A percentile compares a stretch with the other conserved stretches of the same genome.
These are phyloP conservation scores for Hylaeus volcanicus DNA, from an alignment of 1,140 invertebrate genomes.

Conservation along the genomic window DNA sequence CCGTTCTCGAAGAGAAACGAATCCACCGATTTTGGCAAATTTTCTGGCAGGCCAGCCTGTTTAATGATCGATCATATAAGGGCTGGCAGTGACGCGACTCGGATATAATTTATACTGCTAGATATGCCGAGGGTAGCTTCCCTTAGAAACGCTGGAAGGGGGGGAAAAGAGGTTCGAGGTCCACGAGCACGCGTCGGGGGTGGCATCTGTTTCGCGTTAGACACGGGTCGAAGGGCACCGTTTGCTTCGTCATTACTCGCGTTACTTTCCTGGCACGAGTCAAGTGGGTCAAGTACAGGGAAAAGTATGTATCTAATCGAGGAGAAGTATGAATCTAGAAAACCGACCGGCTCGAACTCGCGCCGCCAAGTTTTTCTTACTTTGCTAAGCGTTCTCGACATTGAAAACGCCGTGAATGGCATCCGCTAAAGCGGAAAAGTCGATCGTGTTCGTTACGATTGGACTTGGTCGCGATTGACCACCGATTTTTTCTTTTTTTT, in stretches of 20 bases:
- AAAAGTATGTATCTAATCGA: slow-evolving; percentile 51
- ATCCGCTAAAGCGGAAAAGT: not conserved
- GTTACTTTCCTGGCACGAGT: slow-evolving; percentile 66
- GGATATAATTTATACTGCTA: slow-evolving; percentile 81
- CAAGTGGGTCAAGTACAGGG: slow-evolving; percentile 75
- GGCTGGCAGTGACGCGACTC: slow-evolving; percentile 78
- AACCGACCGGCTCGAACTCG: not conserved
- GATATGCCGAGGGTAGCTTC: slow-evolving; percentile 77
- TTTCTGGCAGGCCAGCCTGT: slow-evolving; percentile 78
- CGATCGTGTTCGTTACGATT: slow-evolving; percentile 16
- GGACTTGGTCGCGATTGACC: not conserved
- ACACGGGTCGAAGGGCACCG: slow-evolving; percentile 79
- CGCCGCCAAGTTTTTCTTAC: not conserved
- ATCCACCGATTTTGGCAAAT: slow-evolving; percentile 72
- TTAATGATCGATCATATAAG: slow-evolving; percentile 81
- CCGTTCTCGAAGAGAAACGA: slow-evolving; percentile 24
- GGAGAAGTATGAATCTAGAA: slow-evolving; percentile 23
- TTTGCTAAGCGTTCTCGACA: too few species aligned
- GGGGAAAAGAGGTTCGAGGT: slow-evolving; percentile 29
- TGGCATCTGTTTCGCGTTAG: slow-evolving; percentile 81
- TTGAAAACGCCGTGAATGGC: too few species aligned
- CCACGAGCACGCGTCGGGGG: slow-evolving; percentile 61
- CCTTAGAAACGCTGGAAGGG: slow-evolving; percentile 61
- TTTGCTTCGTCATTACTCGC: slow-evolving; percentile 73
- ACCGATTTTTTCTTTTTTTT: not conserved